Evolutionary conservation across 2,888 invertebrate genomes (phyloP).

Genomic region (Globia sparganii): DNA sequence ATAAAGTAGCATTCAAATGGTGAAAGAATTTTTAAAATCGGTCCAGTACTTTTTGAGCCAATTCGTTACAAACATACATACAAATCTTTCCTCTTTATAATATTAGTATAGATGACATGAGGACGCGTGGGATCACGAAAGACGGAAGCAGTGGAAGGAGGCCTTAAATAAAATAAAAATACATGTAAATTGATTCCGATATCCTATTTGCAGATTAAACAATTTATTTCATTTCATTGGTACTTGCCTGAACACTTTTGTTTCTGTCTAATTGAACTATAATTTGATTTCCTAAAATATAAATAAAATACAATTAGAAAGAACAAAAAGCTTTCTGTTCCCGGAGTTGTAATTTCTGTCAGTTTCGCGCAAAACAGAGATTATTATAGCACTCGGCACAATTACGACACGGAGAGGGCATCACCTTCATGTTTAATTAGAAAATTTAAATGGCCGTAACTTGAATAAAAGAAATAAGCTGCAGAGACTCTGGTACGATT

Average conservation of each 20-base stretch:
- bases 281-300: conserved; percentile 31
- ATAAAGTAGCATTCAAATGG: too few species aligned
- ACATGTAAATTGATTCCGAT: neutral
- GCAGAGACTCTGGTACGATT: neutral
- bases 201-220: neutral
- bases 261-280: conserved; percentile 27
- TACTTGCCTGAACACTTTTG: neutral
- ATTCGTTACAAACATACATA: too few species aligned
- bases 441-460: conserved; percentile 52
- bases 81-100: too few species aligned
- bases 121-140: neutral
- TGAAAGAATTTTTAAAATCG: too few species aligned
- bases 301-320: conserved; percentile 9
- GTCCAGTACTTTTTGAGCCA: too few species aligned
- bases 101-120: too few species aligned
- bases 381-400: conserved; percentile 57
- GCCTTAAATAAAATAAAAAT: neutral
- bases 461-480: conserved; percentile 48
- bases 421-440: conserved; percentile 58
- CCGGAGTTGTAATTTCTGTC: conserved; percentile 45
- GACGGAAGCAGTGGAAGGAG: neutral
- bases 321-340: conserved; percentile 40
- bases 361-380: conserved; percentile 58
- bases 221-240: neutral
- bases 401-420: conserved; percentile 42